Evolutionary conservation across 2,797 vertebrate species (phyloP).

Genomic region (Ctenochaetus hawaiiensis): DNA sequence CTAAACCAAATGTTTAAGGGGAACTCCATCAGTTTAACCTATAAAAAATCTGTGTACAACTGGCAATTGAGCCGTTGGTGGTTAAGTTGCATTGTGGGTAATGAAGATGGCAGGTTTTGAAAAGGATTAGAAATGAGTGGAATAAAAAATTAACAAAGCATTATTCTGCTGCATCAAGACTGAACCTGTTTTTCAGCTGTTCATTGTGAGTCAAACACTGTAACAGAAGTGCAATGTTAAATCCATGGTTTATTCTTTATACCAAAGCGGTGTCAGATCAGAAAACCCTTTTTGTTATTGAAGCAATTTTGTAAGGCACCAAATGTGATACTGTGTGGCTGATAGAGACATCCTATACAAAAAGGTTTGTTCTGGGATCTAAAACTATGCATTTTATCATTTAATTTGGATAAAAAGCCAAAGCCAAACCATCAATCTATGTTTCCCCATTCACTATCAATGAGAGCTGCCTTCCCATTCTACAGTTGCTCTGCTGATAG

Average conservation of each 20-base stretch:
- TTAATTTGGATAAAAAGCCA: neutral
- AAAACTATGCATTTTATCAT: neutral
- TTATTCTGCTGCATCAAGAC: too few relatives aligned
- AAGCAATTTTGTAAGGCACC: neutral
- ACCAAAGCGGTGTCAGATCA: neutral
- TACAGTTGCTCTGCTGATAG: constrained; percentile 1
- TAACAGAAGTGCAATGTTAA: too few relatives aligned
- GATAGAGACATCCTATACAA: neutral
- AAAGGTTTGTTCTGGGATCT: neutral
- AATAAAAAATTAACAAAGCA: too few relatives aligned
- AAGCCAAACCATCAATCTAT: neutral
- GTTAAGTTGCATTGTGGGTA: neutral
- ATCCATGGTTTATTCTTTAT: neutral
- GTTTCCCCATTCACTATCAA: neutral
- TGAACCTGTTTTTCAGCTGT: neutral
- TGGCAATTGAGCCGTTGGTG: neutral
- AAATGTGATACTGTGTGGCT: neutral
- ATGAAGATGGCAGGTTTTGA: neutral
- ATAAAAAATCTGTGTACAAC: neutral
- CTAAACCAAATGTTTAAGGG: neutral
- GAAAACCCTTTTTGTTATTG: neutral
- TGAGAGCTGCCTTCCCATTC: constrained; percentile 3
- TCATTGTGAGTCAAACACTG: neutral
- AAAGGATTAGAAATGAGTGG: too few relatives aligned
- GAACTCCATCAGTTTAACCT: neutral